These are phyloP conservation scores for Scotopteryx bipunctaria DNA, from an alignment of 2,888 invertebrate genomes.

Conservation along the genomic window DNA sequence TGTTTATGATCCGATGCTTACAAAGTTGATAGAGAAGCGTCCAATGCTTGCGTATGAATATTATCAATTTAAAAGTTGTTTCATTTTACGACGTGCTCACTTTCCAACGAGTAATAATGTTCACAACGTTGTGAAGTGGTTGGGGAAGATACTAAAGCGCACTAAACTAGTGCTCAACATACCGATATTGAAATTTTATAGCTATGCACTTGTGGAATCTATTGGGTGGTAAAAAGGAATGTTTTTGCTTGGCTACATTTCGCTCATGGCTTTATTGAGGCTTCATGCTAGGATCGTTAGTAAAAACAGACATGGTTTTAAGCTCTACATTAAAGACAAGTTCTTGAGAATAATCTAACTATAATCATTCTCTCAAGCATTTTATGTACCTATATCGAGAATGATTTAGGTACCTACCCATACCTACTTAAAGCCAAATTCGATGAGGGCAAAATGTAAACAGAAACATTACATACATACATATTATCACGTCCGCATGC, in stretches of 20 bases:
- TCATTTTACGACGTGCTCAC: constrained; percentile 45
- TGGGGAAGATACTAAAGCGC: constrained; percentile 36
- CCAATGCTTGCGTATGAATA: constrained; percentile 36
- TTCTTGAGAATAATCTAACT: no score
- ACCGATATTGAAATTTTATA: constrained; percentile 33
- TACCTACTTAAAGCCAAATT: no score
- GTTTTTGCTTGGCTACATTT: constrained; percentile 1
- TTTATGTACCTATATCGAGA: no score
- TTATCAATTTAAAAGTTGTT: constrained; percentile 43
- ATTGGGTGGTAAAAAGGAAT: constrained; percentile 7
- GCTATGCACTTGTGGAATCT: constrained; percentile 10
- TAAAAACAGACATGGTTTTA: no score
- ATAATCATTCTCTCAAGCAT: no score
- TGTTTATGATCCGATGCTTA: neutral
- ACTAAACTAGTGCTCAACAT: constrained; percentile 35
- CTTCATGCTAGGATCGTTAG: neutral
- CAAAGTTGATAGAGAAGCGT: constrained; percentile 38
- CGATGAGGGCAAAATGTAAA: no score
- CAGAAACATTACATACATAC: no score
- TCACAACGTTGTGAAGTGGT: constrained; percentile 46
- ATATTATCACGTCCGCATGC: no score
- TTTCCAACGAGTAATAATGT: constrained; percentile 42
- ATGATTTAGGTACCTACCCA: no score
- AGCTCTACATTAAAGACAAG: no score
- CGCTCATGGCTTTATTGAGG: neutral